Evolutionary conservation across 2,888 invertebrate genomes (phyloP).

Genomic region (Onthophagus sagittarius): DNA sequence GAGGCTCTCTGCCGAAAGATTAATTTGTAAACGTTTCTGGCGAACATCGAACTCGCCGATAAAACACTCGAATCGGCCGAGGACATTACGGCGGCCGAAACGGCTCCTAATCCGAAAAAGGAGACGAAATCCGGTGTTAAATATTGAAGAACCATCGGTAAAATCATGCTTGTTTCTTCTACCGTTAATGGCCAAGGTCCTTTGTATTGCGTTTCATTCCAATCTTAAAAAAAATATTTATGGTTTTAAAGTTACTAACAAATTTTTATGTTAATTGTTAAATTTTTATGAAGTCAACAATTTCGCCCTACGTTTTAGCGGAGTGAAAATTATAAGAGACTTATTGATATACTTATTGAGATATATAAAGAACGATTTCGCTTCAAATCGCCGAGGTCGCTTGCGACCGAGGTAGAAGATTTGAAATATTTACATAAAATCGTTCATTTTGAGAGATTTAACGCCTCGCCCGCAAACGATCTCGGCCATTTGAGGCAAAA

Average conservation of each 20-base stretch:
- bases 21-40: slow-evolving; percentile 95
- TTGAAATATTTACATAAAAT: too few relatives aligned
- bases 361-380: too few relatives aligned
- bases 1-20: slow-evolving; percentile 95
- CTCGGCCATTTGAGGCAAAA: too few relatives aligned
- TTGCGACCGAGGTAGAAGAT: too few relatives aligned
- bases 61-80: slow-evolving; percentile 98
- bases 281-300: too few relatives aligned
- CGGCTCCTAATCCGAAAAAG: slow-evolving; percentile 96
- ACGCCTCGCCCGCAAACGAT: too few relatives aligned
- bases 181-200: slow-evolving; percentile 71
- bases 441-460: too few relatives aligned
- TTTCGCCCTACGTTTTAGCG: too few relatives aligned
- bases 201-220: slow-evolving; percentile 89
- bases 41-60: slow-evolving; percentile 98
- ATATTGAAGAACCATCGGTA: slow-evolving; percentile 95
- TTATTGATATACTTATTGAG: too few relatives aligned
- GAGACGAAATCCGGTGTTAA: slow-evolving; percentile 94
- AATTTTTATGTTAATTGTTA: too few relatives aligned
- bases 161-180: slow-evolving; percentile 86
- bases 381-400: too few relatives aligned
- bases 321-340: too few relatives aligned
- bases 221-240: slow-evolving; percentile 58
- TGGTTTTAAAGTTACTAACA: neutral
- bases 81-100: slow-evolving; percentile 99